A percentile compares a stretch with the other conserved stretches of the same genome.
phyloP scores from a whole-genome alignment of 2,113 vertebrate genomes.

The Paramisgurnus dabryanus region DNA sequence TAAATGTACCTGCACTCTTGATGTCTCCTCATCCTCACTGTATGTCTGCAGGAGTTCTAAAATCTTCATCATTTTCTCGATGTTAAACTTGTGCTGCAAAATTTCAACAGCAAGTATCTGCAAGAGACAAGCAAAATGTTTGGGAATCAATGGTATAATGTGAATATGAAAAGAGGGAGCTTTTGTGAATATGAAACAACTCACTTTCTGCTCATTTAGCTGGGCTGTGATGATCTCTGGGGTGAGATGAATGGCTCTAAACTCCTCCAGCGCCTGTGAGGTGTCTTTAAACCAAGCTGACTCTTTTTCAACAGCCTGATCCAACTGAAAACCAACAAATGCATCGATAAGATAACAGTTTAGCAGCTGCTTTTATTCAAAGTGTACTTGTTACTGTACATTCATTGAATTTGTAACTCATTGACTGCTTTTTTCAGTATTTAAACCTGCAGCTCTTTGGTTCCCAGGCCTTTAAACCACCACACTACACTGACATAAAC shows the following conservation, averaged over 20 bases:
- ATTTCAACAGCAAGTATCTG: slow-evolving; percentile 83
- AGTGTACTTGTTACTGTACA: neutral
- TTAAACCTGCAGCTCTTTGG: too few species aligned
- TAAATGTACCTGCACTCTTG: slow-evolving; percentile 69
- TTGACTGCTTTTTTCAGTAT: too few species aligned
- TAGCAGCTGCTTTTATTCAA: neutral
- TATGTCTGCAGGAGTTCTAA: slow-evolving; percentile 71
- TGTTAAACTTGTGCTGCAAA: slow-evolving; percentile 81
- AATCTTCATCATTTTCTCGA: slow-evolving; percentile 78
- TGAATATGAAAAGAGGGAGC: neutral
- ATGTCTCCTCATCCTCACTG: slow-evolving; percentile 68
- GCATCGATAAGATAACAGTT: neutral
- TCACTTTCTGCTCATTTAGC: slow-evolving; percentile 82
- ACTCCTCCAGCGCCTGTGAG: slow-evolving; percentile 66
- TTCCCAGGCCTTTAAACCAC: too few species aligned
- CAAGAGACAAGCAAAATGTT: neutral
- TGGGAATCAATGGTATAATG: too few species aligned
- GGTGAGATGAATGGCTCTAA: slow-evolving; percentile 71
- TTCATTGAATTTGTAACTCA: too few species aligned
- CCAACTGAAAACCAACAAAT: slow-evolving; percentile 68
- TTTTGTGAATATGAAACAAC: neutral
- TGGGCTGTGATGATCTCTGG: slow-evolving; percentile 68
- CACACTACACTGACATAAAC: too few species aligned
- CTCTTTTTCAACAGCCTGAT: slow-evolving; percentile 79
- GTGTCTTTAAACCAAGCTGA: slow-evolving; percentile 67